Percentiles rank a stretch among this genome's conserved stretches.
These are phyloP conservation scores for Pissodes strobi DNA, from an alignment of 1,140 invertebrate species.

Conservation along the genomic window DNA sequence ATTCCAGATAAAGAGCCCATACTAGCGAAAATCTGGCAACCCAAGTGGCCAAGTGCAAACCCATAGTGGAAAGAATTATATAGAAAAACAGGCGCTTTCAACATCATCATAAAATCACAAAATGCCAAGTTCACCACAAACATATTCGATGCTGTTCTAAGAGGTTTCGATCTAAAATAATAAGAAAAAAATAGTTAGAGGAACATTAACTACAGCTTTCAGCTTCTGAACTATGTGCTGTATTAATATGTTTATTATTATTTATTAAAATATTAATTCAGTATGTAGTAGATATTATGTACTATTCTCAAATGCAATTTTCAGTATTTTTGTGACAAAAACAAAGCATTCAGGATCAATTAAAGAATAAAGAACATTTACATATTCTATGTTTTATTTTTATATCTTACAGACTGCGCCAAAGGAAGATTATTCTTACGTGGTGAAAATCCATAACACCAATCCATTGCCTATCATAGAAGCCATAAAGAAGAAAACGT, in stretches of 20 bases:
- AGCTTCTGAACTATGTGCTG: too few species aligned
- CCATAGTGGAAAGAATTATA: constrained; percentile 82
- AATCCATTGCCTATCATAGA: constrained; percentile 83
- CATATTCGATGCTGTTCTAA: constrained; percentile 88
- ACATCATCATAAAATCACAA: constrained; percentile 86
- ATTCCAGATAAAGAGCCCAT: constrained; percentile 80
- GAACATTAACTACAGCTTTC: too few species aligned
- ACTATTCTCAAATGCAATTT: too few species aligned
- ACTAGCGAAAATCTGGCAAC: constrained; percentile 78
- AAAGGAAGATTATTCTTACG: constrained; percentile 51
- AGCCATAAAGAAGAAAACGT: constrained; percentile 77
- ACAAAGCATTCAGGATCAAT: too few species aligned
- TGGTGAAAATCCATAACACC: constrained; percentile 86
- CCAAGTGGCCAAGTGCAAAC: constrained; percentile 71
- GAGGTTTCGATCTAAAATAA: constrained; percentile 74
- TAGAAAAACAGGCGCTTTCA: constrained; percentile 84
- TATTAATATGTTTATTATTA: neutral
- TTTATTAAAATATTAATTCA: neutral
- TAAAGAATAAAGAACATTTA: neutral
- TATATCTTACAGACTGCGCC: too few species aligned
- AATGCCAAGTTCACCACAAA: constrained; percentile 87
- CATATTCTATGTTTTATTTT: neutral
- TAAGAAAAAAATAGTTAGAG: constrained; percentile 5
- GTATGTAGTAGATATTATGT: too few species aligned
- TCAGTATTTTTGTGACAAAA: too few species aligned